phyloP scores from a whole-genome alignment of 2,113 vertebrate genomes.

The Pleuronectes platessa region DNA sequence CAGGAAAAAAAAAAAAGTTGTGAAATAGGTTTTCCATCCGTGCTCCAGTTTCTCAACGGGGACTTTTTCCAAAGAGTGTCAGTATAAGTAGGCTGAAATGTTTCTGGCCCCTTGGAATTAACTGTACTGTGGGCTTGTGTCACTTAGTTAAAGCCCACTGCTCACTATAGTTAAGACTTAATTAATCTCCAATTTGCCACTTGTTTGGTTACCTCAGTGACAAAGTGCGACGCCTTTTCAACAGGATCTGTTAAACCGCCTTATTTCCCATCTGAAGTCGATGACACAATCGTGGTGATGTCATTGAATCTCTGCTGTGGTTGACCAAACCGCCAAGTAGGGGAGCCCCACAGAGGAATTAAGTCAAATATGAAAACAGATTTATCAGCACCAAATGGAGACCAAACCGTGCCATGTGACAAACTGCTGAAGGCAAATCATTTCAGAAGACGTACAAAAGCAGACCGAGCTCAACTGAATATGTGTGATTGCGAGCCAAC shows the following conservation, averaged over 20 bases:
- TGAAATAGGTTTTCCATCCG: slow-evolving; percentile 75
- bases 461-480: not conserved
- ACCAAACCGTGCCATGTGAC: not conserved
- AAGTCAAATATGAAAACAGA: slow-evolving; percentile 51
- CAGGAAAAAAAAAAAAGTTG: slow-evolving; percentile 30
- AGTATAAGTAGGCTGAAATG: slow-evolving; percentile 38
- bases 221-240: slow-evolving; percentile 28
- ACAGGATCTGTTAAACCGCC: slow-evolving; percentile 28
- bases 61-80: slow-evolving; percentile 60
- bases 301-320: slow-evolving; percentile 57
- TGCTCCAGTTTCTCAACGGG: slow-evolving; percentile 57
- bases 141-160: slow-evolving; percentile 23
- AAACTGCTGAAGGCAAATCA: slow-evolving; percentile 13
- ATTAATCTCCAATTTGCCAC: slow-evolving; percentile 52
- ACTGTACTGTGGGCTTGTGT: slow-evolving; percentile 39
- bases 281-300: slow-evolving; percentile 56
- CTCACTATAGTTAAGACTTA: slow-evolving; percentile 27
- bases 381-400: slow-evolving; percentile 37
- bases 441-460: slow-evolving; percentile 7
- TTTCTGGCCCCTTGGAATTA: slow-evolving; percentile 20
- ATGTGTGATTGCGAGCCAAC: slow-evolving; percentile 18
- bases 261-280: slow-evolving; percentile 27
- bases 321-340: slow-evolving; percentile 41
- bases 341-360: slow-evolving; percentile 56
- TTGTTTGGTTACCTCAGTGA: slow-evolving; percentile 54